Evolutionary conservation across 2,113 vertebrate genomes (phyloP).

Genomic region (Triplophysa rosa): DNA sequence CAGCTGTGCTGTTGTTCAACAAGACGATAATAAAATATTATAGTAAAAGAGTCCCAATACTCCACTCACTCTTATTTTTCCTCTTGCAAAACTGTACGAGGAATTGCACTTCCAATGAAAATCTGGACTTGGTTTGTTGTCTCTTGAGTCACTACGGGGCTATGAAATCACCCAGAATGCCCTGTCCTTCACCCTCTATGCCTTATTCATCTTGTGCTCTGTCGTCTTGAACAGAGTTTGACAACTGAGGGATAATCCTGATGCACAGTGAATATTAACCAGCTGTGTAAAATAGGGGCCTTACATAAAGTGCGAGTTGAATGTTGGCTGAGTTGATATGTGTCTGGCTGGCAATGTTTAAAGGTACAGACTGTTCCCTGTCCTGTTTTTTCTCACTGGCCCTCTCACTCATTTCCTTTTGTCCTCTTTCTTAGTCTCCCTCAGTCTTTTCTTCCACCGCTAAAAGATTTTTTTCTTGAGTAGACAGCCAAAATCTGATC

Average conservation of each 20-base stretch:
- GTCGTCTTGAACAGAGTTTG: background rate
- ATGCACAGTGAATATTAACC: constrained; percentile 56
- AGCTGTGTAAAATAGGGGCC: constrained; percentile 56
- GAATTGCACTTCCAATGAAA: constrained; percentile 5
- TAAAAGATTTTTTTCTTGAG: constrained; percentile 41
- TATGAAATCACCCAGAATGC: constrained; percentile 43
- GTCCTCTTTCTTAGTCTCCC: constrained; percentile 47
- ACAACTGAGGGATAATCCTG: constrained; percentile 43
- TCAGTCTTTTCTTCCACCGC: constrained; percentile 46
- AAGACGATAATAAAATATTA: constrained; percentile 59
- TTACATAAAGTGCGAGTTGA: constrained; percentile 43
- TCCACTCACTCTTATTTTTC: constrained; percentile 19
- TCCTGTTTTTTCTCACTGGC: constrained; percentile 46
- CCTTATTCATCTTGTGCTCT: constrained; percentile 27
- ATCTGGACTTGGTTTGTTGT: constrained; percentile 33
- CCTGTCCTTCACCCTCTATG: constrained; percentile 24
- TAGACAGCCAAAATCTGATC: constrained; percentile 49
- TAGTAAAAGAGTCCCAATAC: constrained; percentile 18
- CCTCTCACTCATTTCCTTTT: constrained; percentile 51
- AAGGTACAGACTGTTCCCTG: constrained; percentile 71
- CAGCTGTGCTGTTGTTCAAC: constrained; percentile 73
- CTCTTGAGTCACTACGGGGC: constrained; percentile 11
- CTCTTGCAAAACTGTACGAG: background rate
- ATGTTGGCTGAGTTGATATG: constrained; percentile 61
- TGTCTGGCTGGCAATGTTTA: constrained; percentile 66